Evolutionary conservation across 2,797 vertebrate species (phyloP).

Genomic region (Pitangus sulphuratus): DNA sequence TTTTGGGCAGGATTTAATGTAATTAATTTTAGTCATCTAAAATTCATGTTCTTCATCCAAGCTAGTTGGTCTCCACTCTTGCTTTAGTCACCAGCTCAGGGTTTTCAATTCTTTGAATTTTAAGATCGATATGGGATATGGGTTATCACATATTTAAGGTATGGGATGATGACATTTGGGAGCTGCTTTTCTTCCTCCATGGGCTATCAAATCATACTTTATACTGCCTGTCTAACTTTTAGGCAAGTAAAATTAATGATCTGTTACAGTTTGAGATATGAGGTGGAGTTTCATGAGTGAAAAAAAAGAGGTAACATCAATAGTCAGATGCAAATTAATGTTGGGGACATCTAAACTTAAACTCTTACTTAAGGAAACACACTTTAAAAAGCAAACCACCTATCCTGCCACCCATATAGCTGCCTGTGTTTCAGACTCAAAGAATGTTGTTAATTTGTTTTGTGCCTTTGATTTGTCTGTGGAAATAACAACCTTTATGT

Average conservation of each 20-base stretch:
- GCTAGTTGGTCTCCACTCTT: not conserved
- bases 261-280: not conserved
- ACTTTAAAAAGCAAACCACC: not conserved
- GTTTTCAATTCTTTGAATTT: not conserved
- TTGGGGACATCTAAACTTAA: conserved; percentile 18
- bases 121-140: not conserved
- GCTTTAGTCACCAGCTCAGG: not conserved
- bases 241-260: not conserved
- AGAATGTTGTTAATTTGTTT: conserved; percentile 52
- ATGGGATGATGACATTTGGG: not conserved
- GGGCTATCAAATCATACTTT: not conserved
- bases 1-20: not conserved
- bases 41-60: not conserved
- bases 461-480: conserved; percentile 54
- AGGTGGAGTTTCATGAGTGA: not conserved
- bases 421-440: conserved; percentile 42
- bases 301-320: not conserved
- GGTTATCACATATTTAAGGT: not conserved
- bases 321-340: not conserved
- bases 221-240: not conserved
- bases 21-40: not conserved
- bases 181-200: not conserved
- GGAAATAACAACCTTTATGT: conserved; percentile 56
- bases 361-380: not conserved
- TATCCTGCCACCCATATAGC: conserved; percentile 49